Conservation (phyloP, 2,888 invertebrate species). For the Esperia sulphurella region DNA sequence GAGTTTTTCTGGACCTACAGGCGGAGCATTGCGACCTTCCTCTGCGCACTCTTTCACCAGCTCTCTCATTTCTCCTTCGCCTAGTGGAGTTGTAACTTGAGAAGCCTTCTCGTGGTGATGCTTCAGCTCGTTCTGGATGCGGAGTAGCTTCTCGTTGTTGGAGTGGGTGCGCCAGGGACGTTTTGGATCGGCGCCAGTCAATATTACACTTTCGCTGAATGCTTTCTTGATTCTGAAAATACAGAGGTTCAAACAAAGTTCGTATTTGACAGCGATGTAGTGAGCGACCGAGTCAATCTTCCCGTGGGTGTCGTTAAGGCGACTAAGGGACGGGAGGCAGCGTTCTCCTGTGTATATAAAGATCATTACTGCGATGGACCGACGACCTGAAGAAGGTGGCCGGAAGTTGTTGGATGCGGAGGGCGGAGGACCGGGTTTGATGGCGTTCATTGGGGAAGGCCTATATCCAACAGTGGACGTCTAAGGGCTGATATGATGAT, state of each 20-base stretch:
- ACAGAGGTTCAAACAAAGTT: too few relatives aligned
- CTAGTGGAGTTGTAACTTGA: constrained; percentile 41
- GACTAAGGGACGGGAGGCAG: too few relatives aligned
- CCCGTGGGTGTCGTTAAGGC: too few relatives aligned
- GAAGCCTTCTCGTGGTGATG: constrained; percentile 48
- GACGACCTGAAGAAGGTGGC: too few relatives aligned
- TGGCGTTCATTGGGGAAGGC: too few relatives aligned
- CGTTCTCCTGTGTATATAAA: too few relatives aligned
- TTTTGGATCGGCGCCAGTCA: constrained; percentile 42
- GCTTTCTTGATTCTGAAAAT: constrained; percentile 42
- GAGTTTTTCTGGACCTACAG: constrained; percentile 37
- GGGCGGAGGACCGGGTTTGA: too few relatives aligned
- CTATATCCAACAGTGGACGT: too few relatives aligned
- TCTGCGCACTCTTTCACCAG: constrained; percentile 47
- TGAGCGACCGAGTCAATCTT: neutral
- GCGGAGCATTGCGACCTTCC: constrained; percentile 25
- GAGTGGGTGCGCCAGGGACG: constrained; percentile 65
- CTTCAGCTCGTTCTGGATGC: constrained; percentile 57
- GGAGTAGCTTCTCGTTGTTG: constrained; percentile 53
- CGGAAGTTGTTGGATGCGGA: too few relatives aligned
- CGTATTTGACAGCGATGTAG: neutral
- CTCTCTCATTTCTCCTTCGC: constrained; percentile 45
- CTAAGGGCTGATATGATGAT: too few relatives aligned
- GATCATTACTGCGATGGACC: too few relatives aligned
- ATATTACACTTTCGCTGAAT: constrained; percentile 17